These are phyloP conservation scores for Rhynchophorus ferrugineus DNA, from an alignment of 1,140 invertebrate species.

Conservation along the genomic window DNA sequence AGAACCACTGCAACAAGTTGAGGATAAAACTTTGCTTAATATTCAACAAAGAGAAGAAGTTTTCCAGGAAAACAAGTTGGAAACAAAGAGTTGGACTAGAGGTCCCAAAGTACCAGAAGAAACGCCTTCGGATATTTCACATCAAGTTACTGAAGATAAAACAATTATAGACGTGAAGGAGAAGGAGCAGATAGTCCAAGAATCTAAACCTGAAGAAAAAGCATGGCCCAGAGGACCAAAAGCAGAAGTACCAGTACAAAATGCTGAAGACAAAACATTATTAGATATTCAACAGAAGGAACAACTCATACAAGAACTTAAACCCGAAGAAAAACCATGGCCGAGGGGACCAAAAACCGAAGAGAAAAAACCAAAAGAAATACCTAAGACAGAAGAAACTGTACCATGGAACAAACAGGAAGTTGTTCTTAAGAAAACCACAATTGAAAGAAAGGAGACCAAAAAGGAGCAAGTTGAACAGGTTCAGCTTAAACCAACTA, in stretches of 20 bases:
- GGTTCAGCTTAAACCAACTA: slow-evolving; percentile 18
- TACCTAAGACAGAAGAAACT: too few species aligned
- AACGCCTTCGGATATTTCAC: too few species aligned
- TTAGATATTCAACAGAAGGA: slow-evolving; percentile 31
- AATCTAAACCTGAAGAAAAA: slow-evolving; percentile 30
- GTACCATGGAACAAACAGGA: too few species aligned
- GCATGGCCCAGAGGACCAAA: slow-evolving; percentile 26
- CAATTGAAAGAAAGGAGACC: too few species aligned
- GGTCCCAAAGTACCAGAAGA: not conserved
- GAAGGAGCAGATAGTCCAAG: slow-evolving; percentile 32
- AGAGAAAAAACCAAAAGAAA: too few species aligned
- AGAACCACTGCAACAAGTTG: too few species aligned
- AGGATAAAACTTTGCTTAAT: not conserved
- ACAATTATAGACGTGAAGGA: not conserved
- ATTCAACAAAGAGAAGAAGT: not conserved
- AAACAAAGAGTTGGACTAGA: not conserved
- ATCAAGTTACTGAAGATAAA: slow-evolving; percentile 17
- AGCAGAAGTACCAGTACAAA: slow-evolving; percentile 10
- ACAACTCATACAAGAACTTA: slow-evolving; percentile 11
- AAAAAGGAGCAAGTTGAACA: too few species aligned
- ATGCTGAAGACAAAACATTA: slow-evolving; percentile 12
- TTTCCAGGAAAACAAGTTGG: not conserved
- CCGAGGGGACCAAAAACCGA: slow-evolving; percentile 23
- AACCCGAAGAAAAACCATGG: slow-evolving; percentile 33
- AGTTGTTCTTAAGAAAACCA: too few species aligned